phyloP scores from a whole-genome alignment of 1,140 invertebrate genomes.

The Physella acuta region DNA sequence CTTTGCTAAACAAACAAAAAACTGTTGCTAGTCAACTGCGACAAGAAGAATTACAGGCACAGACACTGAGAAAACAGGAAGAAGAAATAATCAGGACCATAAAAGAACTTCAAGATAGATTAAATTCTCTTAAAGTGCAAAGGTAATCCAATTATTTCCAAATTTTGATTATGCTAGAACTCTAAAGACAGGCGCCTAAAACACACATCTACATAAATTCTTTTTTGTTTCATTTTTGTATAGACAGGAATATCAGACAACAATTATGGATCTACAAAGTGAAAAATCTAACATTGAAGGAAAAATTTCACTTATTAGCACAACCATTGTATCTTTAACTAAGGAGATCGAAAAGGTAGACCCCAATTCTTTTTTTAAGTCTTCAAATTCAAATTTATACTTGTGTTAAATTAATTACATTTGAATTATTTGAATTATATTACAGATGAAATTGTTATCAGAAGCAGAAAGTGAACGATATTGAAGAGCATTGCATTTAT shows the following conservation, averaged over 20 bases:
- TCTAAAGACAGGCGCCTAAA: no score
- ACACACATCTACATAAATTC: no score
- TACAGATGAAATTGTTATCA: slow-evolving; percentile 6
- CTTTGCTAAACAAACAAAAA: not conserved
- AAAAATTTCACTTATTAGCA: not conserved
- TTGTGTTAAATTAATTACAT: not conserved
- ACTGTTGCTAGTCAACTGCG: not conserved
- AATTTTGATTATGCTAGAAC: not conserved
- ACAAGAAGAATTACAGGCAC: slow-evolving; percentile 5
- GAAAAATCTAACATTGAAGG: slow-evolving; percentile 15
- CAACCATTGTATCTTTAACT: slow-evolving; percentile 5
- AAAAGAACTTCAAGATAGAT: slow-evolving; percentile 11
- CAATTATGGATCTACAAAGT: slow-evolving; percentile 2
- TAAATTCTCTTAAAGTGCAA: slow-evolving; percentile 1
- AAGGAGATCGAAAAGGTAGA: slow-evolving; percentile 23
- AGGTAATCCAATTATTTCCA: slow-evolving; percentile 5
- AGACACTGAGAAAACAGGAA: slow-evolving; percentile 16
- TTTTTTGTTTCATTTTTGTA: not conserved
- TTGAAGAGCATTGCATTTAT: no score
- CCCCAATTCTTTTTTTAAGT: not conserved
- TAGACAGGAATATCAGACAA: not conserved
- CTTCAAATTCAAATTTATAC: not conserved
- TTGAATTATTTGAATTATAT: not conserved
- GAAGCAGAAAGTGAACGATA: no score
- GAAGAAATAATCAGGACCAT: slow-evolving; percentile 17